Evolutionary conservation across 2,888 invertebrate genomes (phyloP).

Genomic region (Byasa hedistus): DNA sequence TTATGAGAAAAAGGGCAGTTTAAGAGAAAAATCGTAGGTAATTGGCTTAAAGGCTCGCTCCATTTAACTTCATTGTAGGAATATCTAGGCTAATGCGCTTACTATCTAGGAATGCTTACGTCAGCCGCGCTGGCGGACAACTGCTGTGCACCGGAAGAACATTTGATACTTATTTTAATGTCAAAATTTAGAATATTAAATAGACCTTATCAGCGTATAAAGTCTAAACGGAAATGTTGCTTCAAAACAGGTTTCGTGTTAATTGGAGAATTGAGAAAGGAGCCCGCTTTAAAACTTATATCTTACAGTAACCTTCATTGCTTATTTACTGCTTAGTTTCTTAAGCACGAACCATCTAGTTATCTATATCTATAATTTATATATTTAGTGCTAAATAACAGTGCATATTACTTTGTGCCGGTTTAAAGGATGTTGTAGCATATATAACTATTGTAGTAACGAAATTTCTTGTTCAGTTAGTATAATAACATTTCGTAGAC

Average conservation of each 20-base stretch:
- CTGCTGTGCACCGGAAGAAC: neutral
- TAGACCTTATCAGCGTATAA: neutral
- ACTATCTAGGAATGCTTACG: neutral
- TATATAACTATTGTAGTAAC: too few species aligned
- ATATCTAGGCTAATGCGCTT: constrained; percentile 7
- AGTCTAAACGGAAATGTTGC: neutral
- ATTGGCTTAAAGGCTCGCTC: neutral
- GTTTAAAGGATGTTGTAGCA: too few species aligned
- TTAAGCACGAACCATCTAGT: too few species aligned
- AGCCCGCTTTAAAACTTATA: too few species aligned
- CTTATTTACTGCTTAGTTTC: too few species aligned
- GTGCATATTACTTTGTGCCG: too few species aligned
- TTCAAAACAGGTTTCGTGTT: neutral
- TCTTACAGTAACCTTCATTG: too few species aligned
- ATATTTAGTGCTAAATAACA: too few species aligned
- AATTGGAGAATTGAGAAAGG: neutral
- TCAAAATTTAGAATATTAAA: neutral
- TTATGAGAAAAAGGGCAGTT: neutral
- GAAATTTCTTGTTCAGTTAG: too few species aligned
- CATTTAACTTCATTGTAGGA: constrained; percentile 2
- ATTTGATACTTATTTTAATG: neutral
- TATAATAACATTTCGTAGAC: too few species aligned
- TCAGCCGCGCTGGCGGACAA: neutral
- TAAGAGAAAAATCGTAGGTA: neutral
- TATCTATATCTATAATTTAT: too few species aligned